Evolutionary conservation across 2,113 vertebrate species (phyloP).

Genomic region (Thinocorus orbignyianus): DNA sequence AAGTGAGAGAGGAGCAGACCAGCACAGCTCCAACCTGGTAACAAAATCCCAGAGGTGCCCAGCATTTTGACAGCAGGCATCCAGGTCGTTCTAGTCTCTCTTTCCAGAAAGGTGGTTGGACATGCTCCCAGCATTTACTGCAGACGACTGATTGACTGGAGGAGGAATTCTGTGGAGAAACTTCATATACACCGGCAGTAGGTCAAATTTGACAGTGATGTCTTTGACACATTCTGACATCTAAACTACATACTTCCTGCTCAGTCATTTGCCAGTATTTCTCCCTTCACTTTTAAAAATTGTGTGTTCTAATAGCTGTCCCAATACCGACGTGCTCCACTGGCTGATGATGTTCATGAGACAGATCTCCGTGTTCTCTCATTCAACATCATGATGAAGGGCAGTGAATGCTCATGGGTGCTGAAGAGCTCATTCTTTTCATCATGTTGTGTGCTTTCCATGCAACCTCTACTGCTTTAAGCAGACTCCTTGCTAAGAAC

Average conservation of each 20-base stretch:
- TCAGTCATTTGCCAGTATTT: neutral
- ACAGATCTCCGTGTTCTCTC: neutral
- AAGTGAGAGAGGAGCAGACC: neutral
- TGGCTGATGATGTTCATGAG: rapidly evolving
- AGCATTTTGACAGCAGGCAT: neutral
- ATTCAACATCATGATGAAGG: neutral
- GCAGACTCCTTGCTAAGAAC: neutral
- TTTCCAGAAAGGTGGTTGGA: neutral
- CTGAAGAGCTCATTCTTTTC: rapidly evolving
- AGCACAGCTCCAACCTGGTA: neutral
- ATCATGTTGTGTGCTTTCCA: rapidly evolving
- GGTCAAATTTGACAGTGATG: neutral
- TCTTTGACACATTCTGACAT: neutral
- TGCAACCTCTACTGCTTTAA: neutral
- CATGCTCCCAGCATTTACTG: neutral
- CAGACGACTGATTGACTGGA: neutral
- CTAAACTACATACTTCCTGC: neutral
- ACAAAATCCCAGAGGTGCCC: neutral
- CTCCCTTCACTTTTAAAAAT: neutral
- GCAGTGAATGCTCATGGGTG: neutral
- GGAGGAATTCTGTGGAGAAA: neutral
- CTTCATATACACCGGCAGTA: neutral
- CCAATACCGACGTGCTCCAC: neutral
- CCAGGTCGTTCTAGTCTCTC: neutral
- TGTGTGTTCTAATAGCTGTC: neutral